Evolutionary conservation across 2,113 vertebrate species (phyloP), one percentile per base, ranked within the genome.

Genomic region (rabbit (Oryctolagus cuniculus)): DNA sequence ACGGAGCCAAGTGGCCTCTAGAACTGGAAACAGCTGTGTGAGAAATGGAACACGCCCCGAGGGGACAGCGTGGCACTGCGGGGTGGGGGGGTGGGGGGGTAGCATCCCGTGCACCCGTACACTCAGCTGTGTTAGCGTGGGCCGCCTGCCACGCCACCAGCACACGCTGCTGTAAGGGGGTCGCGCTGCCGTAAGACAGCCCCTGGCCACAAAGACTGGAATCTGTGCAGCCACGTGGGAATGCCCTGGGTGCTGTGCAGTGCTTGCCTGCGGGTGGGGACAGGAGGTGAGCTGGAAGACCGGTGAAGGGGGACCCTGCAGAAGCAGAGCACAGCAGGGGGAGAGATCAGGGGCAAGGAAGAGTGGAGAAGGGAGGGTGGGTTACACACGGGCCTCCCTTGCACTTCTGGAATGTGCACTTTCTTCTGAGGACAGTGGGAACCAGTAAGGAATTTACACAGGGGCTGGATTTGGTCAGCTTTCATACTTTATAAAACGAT

Each of bases 11-110:
- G 34, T 34, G 27, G 21, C n/a, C 51, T 85, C 16, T 66, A 38
- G 73, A 84, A 36, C 55, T 63, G 61, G 53, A 89, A 88, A 73
- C 64, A 34, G 85, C 61, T 49, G n/a, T 79, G 87, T 75, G 86
- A 93, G 75, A 67, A 90, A 67, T 19, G 17, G 75, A 66, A 85
- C 51, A 61, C 58, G 58, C 16, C 16, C 58, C 58, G 22, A 16
- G 16, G 13, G 58, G 22, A 85, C 74, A 22, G 24, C 13, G n/a
- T 73, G 38, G 63, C n/a, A 49, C 49, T 86, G 21, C 13, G 16
- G 51, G 12, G 69, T n/a, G n/a, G n/a, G n/a, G n/a, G n/a, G n/a
- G n/a, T n/a, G 53, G 74, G 77, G 38, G 9, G 19, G 51, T 31
- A 44, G n/a, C n/a, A 38, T 64, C 16, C 38, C 17, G 34, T 55